Conservation (phyloP, 2,113 vertebrate species). For the Marcusenius ussheri region DNA sequence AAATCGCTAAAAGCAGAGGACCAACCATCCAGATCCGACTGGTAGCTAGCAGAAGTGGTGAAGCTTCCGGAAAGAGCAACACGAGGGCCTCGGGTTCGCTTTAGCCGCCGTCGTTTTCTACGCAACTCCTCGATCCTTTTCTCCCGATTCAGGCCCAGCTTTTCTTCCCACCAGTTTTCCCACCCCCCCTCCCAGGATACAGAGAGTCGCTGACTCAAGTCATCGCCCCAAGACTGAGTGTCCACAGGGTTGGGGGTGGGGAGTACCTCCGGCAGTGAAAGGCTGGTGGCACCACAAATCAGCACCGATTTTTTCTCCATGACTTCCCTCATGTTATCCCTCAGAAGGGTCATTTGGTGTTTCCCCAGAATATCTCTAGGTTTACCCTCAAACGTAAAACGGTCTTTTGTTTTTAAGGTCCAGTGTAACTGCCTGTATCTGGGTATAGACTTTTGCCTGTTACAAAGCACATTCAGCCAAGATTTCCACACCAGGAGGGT, state of each 20-base stretch:
- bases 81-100: slow-evolving; percentile 36
- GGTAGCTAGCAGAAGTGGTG: slow-evolving; percentile 62
- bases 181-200: slow-evolving; percentile 59
- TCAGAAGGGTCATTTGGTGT: slow-evolving; percentile 8
- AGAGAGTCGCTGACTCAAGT: slow-evolving; percentile 62
- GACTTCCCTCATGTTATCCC: slow-evolving; percentile 31
- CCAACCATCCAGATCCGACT: slow-evolving; percentile 39
- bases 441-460: neutral
- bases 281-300: slow-evolving; percentile 15
- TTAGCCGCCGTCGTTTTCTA: slow-evolving; percentile 56
- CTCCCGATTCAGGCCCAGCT: slow-evolving; percentile 33
- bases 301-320: slow-evolving; percentile 53
- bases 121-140: slow-evolving; percentile 44
- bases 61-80: slow-evolving; percentile 62
- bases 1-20: neutral
- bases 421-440: neutral
- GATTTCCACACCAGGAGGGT: slow-evolving; percentile 42
- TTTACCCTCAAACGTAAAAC: neutral
- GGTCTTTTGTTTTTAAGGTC: neutral
- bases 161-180: slow-evolving; percentile 66
- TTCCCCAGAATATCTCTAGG: neutral
- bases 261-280: neutral
- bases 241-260: slow-evolving; percentile 33
- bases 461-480: slow-evolving; percentile 48
- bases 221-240: slow-evolving; percentile 37